Base-by-base conservation (phyloP, 2,888 invertebrate genomes). In the Amiota minor region DNA sequence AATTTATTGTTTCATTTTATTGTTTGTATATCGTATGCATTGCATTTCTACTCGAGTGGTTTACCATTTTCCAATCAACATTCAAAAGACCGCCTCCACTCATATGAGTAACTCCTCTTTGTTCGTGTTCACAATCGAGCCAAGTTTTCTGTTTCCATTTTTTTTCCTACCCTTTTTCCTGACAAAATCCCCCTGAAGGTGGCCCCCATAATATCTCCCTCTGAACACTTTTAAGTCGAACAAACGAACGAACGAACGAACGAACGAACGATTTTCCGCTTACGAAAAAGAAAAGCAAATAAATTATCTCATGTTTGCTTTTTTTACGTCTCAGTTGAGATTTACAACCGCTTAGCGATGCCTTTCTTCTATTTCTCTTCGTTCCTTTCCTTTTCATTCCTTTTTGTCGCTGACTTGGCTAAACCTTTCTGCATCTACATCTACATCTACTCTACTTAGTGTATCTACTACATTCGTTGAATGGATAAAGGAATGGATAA, bases 281-380 rank as follows among this genome's bases (percentile, higher is more conserved):
- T 68, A 50, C 67, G 67, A 50, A 50, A 53, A 68, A 68, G 67
- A 49, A 68, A 68, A 68, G 67, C 67, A 68, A 68, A 68, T 68
- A 68, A 68, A 68, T 68, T 68, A 68, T 68, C 67, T 68, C 67
- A 68, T 68, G 67, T 68, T 68, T 68, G 67, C 50, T 68, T 68
- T 59, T 68, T 68, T 67, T 53, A 68, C 67, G 67, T 68, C 67
- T 68, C 67, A 68, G 67, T 68, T 68, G 67, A 68, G 67, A 68
- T 68, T 68, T 68, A 68, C 67, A 68, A 68, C 67, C 67, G 67
- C 67, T 68, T 68, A 68, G 67, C 35, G 67, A 11, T 62, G 23
- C 62, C 45, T 9, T 35, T 35, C 35, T 35, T 35, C 35, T 35
- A 35, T 35, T 2, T 35, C 35, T 35, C 35, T 35, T 35, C 35